Conservation (phyloP, 2,797 vertebrate species). For the Menidia menidia region DNA sequence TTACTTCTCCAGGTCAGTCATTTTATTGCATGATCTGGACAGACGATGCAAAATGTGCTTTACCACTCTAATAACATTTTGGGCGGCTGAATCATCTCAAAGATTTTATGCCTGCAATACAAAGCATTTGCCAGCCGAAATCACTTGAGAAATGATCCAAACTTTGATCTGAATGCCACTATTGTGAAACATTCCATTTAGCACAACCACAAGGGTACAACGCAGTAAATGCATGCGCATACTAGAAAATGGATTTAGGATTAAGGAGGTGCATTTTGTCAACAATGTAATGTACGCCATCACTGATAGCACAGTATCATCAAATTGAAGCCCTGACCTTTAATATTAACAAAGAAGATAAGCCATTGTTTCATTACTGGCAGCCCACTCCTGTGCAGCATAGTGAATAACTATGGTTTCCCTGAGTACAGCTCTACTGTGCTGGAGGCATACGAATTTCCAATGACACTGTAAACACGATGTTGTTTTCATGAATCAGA, state of each 20-base stretch:
- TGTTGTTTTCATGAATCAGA: background rate
- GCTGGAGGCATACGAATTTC: conserved; percentile 1
- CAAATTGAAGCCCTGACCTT: conserved; percentile 1
- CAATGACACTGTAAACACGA: background rate
- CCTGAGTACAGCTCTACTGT: background rate
- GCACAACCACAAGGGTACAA: background rate
- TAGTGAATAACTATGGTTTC: conserved; percentile 4
- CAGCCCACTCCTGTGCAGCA: background rate
- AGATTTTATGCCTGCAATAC: conserved; percentile 32
- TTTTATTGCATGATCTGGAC: conserved; percentile 57
- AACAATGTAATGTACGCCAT: background rate
- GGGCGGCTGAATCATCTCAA: conserved; percentile 30
- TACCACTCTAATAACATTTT: conserved; percentile 45
- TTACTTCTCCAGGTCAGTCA: conserved; percentile 51
- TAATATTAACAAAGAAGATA: conserved; percentile 2
- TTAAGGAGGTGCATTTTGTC: conserved; percentile 1
- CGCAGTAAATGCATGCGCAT: background rate
- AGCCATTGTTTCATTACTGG: conserved; percentile 3
- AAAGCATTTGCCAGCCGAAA: conserved; percentile 42
- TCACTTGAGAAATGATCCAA: conserved; percentile 38
- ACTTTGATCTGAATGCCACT: conserved; percentile 9
- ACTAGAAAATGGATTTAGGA: background rate
- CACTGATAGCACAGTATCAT: conserved; percentile 1
- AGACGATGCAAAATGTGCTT: conserved; percentile 31
- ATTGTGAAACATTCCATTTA: conserved; percentile 12